Conservation (phyloP, 1,140 invertebrate species). For the Solen grandis region DNA sequence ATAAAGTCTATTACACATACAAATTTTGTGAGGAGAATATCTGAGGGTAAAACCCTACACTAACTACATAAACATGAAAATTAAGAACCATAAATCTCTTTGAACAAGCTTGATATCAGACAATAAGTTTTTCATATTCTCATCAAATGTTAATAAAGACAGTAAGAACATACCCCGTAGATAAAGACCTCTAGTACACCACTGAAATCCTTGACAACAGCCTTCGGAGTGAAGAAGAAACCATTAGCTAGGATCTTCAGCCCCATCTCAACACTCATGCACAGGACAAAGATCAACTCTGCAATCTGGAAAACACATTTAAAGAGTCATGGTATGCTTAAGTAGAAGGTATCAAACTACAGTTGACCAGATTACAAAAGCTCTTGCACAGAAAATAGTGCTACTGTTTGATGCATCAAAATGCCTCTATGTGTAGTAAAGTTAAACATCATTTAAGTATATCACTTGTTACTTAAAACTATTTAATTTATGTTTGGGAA, state of each 20-base stretch:
- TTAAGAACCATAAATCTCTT: no score
- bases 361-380: not conserved
- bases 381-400: no score
- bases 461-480: no score
- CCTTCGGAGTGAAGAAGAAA: conserved; percentile 99
- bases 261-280: conserved; percentile 97
- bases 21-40: no score
- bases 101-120: no score
- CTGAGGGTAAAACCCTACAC: no score
- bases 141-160: no score
- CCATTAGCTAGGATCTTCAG: conserved; percentile 99
- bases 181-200: conserved; percentile 98
- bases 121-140: no score
- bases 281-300: conserved; percentile 98
- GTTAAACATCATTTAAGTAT: not conserved
- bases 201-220: conserved; percentile 98
- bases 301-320: conserved; percentile 96
- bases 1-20: no score
- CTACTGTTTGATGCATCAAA: not conserved
- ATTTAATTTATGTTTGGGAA: no score
- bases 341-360: not conserved
- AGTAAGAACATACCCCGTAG: conserved; percentile 89
- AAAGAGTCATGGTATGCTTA: no score
- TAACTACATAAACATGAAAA: no score
- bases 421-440: not conserved